phyloP scores from a whole-genome alignment of 2,113 vertebrate species.

The Heterotilapia buettikoferi region DNA sequence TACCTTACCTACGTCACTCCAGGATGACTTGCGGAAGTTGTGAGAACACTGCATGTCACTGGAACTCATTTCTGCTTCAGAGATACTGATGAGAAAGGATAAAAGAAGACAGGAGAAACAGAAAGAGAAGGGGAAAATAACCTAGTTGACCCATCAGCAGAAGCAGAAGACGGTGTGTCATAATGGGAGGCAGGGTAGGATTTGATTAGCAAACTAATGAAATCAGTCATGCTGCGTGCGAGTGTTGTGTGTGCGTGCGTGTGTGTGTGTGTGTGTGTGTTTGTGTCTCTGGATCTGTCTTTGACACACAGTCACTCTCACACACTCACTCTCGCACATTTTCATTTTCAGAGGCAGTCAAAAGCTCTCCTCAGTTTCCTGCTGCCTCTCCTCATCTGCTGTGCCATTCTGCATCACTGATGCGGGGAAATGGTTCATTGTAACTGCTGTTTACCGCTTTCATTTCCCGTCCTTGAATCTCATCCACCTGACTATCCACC shows the following conservation, averaged over 20 bases:
- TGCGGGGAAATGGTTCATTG: constrained; percentile 40
- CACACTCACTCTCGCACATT: not conserved
- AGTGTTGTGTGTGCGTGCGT: not conserved
- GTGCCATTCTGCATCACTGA: constrained; percentile 47
- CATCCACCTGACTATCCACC: constrained; percentile 29
- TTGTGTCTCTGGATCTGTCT: not conserved
- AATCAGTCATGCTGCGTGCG: constrained; percentile 16
- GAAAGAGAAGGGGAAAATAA: not conserved
- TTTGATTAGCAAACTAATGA: constrained; percentile 48
- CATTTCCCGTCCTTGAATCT: constrained; percentile 14
- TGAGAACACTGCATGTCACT: not conserved
- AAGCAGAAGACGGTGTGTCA: not conserved
- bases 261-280: not conserved
- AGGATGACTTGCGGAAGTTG: not conserved
- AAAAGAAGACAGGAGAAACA: not conserved
- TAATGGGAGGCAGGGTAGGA: not conserved
- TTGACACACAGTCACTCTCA: not conserved
- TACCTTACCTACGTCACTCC: not conserved
- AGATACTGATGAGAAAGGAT: not conserved
- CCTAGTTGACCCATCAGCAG: not conserved
- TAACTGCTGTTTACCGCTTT: constrained; percentile 22
- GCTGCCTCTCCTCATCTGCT: not conserved
- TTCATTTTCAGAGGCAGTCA: not conserved
- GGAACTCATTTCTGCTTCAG: not conserved
- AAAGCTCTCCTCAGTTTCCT: not conserved